These are phyloP conservation scores for Busseola fusca DNA, from an alignment of 2,888 invertebrate genomes.

Conservation along the genomic window DNA sequence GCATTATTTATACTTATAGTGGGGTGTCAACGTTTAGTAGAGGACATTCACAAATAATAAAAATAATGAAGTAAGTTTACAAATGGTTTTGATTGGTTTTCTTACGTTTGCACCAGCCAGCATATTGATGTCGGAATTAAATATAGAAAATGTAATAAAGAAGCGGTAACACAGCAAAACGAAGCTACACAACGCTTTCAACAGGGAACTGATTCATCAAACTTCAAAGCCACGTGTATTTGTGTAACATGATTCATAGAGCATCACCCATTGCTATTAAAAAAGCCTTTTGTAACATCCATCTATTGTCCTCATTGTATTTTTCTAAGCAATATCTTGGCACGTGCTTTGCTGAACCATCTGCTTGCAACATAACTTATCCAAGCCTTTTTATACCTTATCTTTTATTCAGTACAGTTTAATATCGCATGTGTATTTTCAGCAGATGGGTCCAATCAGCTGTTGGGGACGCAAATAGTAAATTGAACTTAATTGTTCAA, in stretches of 20 bases:
- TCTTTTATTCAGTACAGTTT: rapidly evolving
- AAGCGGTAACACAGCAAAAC: neutral
- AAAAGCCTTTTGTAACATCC: conserved; percentile 50
- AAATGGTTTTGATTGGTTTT: neutral
- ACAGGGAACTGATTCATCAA: neutral
- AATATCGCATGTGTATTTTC: neutral
- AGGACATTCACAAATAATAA: neutral
- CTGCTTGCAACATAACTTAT: conserved; percentile 26
- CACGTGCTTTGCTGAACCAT: conserved; percentile 58
- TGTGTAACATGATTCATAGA: conserved; percentile 26
- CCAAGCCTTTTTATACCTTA: conserved; percentile 14
- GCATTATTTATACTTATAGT: neutral
- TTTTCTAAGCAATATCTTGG: conserved; percentile 54
- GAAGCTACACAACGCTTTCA: neutral
- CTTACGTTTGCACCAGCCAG: neutral
- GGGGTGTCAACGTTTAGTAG: neutral
- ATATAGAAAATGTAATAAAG: neutral
- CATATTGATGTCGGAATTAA: neutral
- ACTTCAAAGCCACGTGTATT: conserved; percentile 20
- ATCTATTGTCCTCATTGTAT: conserved; percentile 53
- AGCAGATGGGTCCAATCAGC: conserved; percentile 56
- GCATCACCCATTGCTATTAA: conserved; percentile 25
- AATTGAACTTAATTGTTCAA: conserved; percentile 35
- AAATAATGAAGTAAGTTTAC: neutral
- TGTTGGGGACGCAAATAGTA: conserved; percentile 34